Percentiles rank a stretch among this genome's conserved stretches.
Conservation (phyloP, 2,113 vertebrate genomes). For the Pampusana beccarii region DNA sequence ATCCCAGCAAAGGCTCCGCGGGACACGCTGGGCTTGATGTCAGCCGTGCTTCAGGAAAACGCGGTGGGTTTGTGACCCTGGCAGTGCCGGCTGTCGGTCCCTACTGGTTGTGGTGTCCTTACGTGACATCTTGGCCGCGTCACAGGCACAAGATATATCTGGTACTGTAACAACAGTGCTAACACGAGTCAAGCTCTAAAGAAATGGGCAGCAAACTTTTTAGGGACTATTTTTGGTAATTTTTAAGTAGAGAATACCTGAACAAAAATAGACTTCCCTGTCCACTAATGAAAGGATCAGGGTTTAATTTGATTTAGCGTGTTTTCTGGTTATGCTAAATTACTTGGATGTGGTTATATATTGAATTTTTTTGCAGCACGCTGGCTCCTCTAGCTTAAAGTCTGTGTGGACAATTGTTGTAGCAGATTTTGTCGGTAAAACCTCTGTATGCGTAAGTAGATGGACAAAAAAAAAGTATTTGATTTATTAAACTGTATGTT, state of each 20-base stretch:
- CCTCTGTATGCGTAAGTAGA: background rate
- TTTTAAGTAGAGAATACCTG: background rate
- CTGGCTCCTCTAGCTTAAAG: background rate
- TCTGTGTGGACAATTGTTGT: background rate
- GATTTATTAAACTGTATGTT: background rate
- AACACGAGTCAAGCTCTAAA: background rate
- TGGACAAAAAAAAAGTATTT: background rate
- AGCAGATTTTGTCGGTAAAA: background rate
- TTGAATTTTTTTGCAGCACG: background rate
- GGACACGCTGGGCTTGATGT: background rate
- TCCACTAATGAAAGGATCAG: slow-evolving; percentile 18
- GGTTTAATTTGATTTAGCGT: background rate
- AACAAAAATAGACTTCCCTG: background rate
- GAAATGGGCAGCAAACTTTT: background rate
- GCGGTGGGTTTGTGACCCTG: background rate
- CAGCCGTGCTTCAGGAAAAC: background rate
- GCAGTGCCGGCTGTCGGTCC: background rate
- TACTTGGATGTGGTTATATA: slow-evolving; percentile 36
- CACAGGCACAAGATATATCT: background rate
- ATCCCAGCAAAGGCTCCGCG: background rate
- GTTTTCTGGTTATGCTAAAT: slow-evolving; percentile 5
- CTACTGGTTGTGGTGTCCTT: background rate
- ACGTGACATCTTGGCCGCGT: background rate
- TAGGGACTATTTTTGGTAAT: slow-evolving; percentile 16
- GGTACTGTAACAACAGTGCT: background rate